Conservation (phyloP, 2,888 invertebrate species). For the Proisotoma minuta region DNA sequence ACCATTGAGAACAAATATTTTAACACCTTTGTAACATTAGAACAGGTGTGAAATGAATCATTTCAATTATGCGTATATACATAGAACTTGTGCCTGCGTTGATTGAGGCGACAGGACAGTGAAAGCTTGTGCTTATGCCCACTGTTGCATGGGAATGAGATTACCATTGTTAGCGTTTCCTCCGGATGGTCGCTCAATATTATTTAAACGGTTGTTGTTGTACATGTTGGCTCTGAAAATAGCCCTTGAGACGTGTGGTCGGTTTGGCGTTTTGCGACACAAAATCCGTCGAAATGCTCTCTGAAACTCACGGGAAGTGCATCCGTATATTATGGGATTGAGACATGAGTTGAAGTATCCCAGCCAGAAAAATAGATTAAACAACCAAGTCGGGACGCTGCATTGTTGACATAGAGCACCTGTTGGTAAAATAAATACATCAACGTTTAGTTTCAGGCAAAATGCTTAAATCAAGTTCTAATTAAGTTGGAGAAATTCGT, state of each 20-base stretch:
- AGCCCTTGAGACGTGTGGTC: constrained; percentile 45
- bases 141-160: constrained; percentile 36
- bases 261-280: constrained; percentile 49
- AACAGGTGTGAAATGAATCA: too few relatives aligned
- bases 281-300: constrained; percentile 54
- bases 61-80: too few relatives aligned
- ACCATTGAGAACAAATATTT: background rate
- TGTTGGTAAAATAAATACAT: constrained; percentile 47
- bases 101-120: background rate
- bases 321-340: constrained; percentile 64
- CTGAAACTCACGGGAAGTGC: constrained; percentile 55
- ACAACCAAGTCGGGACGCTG: constrained; percentile 55
- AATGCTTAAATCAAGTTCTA: too few relatives aligned
- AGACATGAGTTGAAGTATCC: constrained; percentile 66
- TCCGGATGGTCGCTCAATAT: constrained; percentile 14
- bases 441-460: too few relatives aligned
- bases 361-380: constrained; percentile 64
- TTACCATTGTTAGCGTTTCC: constrained; percentile 11
- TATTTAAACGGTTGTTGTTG: constrained; percentile 33
- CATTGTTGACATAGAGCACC: constrained; percentile 55
- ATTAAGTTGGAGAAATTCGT: too few relatives aligned
- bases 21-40: background rate
- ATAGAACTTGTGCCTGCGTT: background rate
- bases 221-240: constrained; percentile 42
- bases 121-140: constrained; percentile 16